Conservation (phyloP, 2,888 invertebrate species). For the Dolichomitus sp. region DNA sequence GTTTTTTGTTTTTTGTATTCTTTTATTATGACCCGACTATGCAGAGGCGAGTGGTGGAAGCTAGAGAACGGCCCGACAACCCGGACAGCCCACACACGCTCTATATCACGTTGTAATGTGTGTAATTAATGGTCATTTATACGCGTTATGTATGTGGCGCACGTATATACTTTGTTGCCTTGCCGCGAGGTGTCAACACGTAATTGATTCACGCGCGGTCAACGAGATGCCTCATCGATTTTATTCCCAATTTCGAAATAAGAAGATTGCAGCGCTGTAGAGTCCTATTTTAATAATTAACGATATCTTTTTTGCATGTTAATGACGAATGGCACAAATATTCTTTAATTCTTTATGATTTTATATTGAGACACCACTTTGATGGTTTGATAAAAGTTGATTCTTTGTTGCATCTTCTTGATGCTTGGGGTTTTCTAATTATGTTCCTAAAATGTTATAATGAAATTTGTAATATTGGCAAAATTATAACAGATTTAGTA, state of each 20-base stretch:
- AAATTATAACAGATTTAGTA: no score
- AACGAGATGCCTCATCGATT: slow-evolving; percentile 27
- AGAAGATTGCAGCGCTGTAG: slow-evolving; percentile 1
- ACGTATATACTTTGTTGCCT: slow-evolving; percentile 19
- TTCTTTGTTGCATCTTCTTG: no score
- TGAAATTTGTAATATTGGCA: no score
- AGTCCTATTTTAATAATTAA: background rate
- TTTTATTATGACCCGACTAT: slow-evolving; percentile 7
- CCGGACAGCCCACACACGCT: slow-evolving; percentile 34
- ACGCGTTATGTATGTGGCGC: slow-evolving; percentile 38
- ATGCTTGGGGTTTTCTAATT: no score
- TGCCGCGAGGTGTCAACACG: slow-evolving; percentile 36
- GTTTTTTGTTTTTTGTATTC: background rate
- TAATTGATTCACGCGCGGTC: slow-evolving; percentile 33
- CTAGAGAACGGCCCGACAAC: slow-evolving; percentile 2
- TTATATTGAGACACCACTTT: no score
- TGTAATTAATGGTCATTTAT: slow-evolving; percentile 58
- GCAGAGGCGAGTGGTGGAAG: slow-evolving; percentile 7
- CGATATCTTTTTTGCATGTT: background rate
- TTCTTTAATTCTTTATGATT: no score
- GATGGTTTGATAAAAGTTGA: no score
- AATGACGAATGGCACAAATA: background rate
- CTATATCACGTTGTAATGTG: slow-evolving; percentile 45
- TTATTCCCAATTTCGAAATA: slow-evolving; percentile 4
- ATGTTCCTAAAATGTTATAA: no score